Base-by-base conservation (phyloP, 2,888 invertebrate species). In the Drosophila tripunctata region DNA sequence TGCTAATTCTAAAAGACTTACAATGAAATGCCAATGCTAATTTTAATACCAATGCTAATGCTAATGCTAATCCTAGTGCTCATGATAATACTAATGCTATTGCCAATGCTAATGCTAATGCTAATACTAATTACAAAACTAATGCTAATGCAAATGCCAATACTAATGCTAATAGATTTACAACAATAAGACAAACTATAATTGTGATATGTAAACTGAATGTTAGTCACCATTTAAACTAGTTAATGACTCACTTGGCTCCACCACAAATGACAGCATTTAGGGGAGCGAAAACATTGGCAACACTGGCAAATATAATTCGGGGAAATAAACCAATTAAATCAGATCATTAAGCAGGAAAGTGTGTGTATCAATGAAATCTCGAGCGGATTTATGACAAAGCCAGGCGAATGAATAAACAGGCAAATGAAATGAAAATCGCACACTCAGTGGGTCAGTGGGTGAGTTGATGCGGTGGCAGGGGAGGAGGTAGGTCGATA, bases 381-480 rank as follows among this genome's bases (percentile, higher is more conserved):
- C 63, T 51, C 63, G 22, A 55, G 57, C 33, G 65, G 55, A 65
- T 68, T 72, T 74, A 60, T 58, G 40, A 63, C 44, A 57, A 45
- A 43, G 31, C 50, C 30, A 0, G 27, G 30, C 57, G 64, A 73
- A 67, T 78, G 66, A 69, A 73, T 62, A 72, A 72, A 67, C 60
- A 69, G 38, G 43, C 65, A 68, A 75, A 72, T 67, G 63, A 63
- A 84, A 79, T 74, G 64, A 64, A 84, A 79, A 67, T 63, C 54
- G 61, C 47, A 60, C 54, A 68, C 38, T 52, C 48, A 71, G 30
- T 81, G 78, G 80, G 86, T 82, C 67, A 79, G 62, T 64, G 50
- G 62, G 51, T 30, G 14, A 14, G 4, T 12, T 14, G 8, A 22
- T 47, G 30, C 5, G 8, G 8, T 12, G 2, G n/a, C 10, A 24